Percentiles rank a stretch among this genome's conserved stretches.
phyloP scores from a whole-genome alignment of 2,888 invertebrate species.

The Meiosimyza platycephala region DNA sequence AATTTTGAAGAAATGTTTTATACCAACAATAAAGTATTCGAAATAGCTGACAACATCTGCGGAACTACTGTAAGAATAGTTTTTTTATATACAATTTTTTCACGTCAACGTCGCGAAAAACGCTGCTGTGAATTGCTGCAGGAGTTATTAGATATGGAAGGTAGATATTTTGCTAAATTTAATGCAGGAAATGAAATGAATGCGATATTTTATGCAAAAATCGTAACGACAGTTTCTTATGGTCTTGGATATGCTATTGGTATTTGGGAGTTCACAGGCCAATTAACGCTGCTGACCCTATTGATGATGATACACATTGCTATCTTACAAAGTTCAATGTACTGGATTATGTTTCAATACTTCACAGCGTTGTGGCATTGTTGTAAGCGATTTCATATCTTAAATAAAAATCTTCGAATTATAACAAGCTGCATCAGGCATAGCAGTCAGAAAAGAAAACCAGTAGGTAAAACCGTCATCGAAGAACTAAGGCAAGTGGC shows the following conservation, averaged over 20 bases:
- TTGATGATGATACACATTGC: background rate
- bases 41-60: background rate
- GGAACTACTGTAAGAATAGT: background rate
- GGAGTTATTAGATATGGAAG: background rate
- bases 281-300: background rate
- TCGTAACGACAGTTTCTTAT: too few relatives aligned
- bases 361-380: background rate
- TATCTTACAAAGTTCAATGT: background rate
- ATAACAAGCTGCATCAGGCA: too few relatives aligned
- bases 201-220: too few relatives aligned
- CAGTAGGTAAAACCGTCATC: too few relatives aligned
- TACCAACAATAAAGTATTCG: too few relatives aligned
- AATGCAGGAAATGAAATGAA: too few relatives aligned
- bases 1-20: too few relatives aligned
- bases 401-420: background rate
- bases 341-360: background rate
- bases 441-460: too few relatives aligned
- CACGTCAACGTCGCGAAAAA: constrained; percentile 12
- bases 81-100: constrained; percentile 1
- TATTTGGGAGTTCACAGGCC: background rate
- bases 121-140: background rate
- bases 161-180: background rate
- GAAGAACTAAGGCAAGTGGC: background rate
- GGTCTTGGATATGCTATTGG: too few relatives aligned
- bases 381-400: background rate